Conservation (phyloP, 1,140 invertebrate species). For the Drosophila repleta region DNA sequence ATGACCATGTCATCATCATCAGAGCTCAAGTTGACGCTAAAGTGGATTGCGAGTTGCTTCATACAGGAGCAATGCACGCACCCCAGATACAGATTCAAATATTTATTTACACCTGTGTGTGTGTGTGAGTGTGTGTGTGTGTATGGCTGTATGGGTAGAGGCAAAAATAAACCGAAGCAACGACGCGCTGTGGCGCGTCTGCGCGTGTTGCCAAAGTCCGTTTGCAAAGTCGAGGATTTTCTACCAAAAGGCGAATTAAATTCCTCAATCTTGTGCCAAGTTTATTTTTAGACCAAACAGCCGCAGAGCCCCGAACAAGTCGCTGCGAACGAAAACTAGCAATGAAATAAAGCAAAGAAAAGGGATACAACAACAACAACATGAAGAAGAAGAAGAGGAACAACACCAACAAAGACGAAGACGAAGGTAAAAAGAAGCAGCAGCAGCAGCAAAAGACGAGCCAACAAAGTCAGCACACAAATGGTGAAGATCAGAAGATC, state of each 20-base stretch:
- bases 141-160: background rate
- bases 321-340: conserved; percentile 73
- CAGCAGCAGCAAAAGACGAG: conserved; percentile 13
- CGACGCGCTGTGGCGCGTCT: conserved; percentile 21
- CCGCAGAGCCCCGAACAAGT: conserved; percentile 44
- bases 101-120: conserved; percentile 3
- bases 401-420: conserved; percentile 19
- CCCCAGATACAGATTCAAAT: conserved; percentile 36
- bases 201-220: conserved; percentile 70
- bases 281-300: conserved; percentile 77
- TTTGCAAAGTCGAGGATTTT: conserved; percentile 81
- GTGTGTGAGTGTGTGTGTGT: conserved; percentile 5
- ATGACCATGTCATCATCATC: conserved; percentile 76
- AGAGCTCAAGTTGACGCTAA: conserved; percentile 69
- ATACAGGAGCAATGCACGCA: conserved; percentile 48
- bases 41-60: conserved; percentile 63
- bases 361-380: conserved; percentile 30
- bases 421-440: conserved; percentile 5
- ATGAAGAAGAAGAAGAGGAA: conserved; percentile 5
- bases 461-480: conserved; percentile 54
- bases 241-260: conserved; percentile 83
- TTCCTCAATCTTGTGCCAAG: conserved; percentile 78
- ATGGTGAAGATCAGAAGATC: conserved; percentile 75
- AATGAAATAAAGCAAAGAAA: conserved; percentile 67
- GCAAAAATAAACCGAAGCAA: conserved; percentile 20